Percentiles rank a stretch among this genome's conserved stretches.
Conservation (phyloP, 1,140 invertebrate species). For the Gryon sp. region DNA sequence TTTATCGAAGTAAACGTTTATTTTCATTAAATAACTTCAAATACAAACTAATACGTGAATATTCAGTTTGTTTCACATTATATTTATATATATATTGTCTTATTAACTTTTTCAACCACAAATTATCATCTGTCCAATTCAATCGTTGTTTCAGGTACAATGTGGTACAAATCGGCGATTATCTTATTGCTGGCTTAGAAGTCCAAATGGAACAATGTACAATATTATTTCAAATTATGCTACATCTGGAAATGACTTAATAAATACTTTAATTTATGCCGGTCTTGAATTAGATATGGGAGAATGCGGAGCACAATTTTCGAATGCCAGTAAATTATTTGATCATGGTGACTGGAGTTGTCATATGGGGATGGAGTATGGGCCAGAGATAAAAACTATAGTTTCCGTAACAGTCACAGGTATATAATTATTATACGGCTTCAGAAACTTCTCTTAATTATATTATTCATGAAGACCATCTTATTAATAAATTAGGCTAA, state of each 20-base stretch:
- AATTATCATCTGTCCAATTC: no score
- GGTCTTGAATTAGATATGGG: conserved; percentile 62
- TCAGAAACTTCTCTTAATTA: neutral
- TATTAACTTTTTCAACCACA: no score
- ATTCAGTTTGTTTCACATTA: no score
- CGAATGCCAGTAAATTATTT: conserved; percentile 24
- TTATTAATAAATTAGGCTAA: conserved; percentile 14
- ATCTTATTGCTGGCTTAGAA: conserved; percentile 69
- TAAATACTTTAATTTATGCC: conserved; percentile 46
- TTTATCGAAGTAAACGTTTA: no score
- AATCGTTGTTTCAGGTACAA: conserved; percentile 60
- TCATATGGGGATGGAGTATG: conserved; percentile 64
- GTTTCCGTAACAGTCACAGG: conserved; percentile 67
- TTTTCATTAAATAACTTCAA: no score
- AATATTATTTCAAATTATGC: neutral
- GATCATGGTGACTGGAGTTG: conserved; percentile 69
- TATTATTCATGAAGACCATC: neutral
- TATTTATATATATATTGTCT: no score
- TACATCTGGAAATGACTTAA: neutral
- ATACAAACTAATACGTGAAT: no score
- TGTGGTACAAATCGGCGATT: conserved; percentile 60
- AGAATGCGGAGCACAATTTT: conserved; percentile 63
- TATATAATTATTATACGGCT: conserved; percentile 29
- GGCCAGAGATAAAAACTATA: conserved; percentile 51
- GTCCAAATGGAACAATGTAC: conserved; percentile 66